Evolutionary conservation across 1,140 invertebrate species (phyloP).

Genomic region (Thaumetopoea pityocampa): DNA sequence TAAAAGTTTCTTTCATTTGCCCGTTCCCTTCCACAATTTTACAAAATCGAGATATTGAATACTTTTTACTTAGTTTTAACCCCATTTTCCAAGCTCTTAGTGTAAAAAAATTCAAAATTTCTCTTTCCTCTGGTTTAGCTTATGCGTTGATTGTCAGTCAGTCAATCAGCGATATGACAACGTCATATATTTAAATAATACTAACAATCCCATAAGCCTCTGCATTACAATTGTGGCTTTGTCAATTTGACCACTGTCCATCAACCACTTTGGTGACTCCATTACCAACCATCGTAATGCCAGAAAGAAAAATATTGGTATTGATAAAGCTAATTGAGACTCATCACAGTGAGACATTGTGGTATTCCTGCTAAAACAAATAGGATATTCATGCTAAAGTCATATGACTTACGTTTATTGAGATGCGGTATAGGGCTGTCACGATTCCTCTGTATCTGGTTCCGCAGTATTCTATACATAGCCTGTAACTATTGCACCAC

Average conservation of each 20-base stretch:
- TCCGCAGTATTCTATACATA: slow-evolving; percentile 51
- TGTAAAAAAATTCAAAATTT: too few relatives aligned
- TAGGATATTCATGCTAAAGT: slow-evolving; percentile 49
- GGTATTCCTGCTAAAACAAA: too few relatives aligned
- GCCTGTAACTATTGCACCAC: slow-evolving; percentile 42
- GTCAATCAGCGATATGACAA: too few relatives aligned
- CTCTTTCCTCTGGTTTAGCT: too few relatives aligned
- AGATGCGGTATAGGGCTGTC: slow-evolving; percentile 43
- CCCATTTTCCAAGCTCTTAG: too few relatives aligned
- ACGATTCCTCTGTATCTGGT: slow-evolving; percentile 38
- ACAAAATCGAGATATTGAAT: too few relatives aligned
- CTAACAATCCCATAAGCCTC: slow-evolving; percentile 49
- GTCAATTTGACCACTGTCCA: slow-evolving; percentile 40
- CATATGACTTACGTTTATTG: slow-evolving; percentile 46
- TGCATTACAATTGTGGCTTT: slow-evolving; percentile 37
- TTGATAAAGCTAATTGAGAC: slow-evolving; percentile 44
- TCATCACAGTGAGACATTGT: slow-evolving; percentile 40
- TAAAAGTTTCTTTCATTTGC: too few relatives aligned
- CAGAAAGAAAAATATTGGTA: slow-evolving; percentile 41
- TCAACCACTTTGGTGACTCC: slow-evolving; percentile 59
- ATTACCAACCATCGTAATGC: slow-evolving; percentile 33
- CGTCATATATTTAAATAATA: too few relatives aligned
- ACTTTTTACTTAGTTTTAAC: too few relatives aligned
- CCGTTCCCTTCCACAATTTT: too few relatives aligned
- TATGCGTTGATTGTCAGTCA: too few relatives aligned